Evolutionary conservation across 2,797 vertebrate genomes (phyloP).

Genomic region (Fundulus diaphanus): DNA sequence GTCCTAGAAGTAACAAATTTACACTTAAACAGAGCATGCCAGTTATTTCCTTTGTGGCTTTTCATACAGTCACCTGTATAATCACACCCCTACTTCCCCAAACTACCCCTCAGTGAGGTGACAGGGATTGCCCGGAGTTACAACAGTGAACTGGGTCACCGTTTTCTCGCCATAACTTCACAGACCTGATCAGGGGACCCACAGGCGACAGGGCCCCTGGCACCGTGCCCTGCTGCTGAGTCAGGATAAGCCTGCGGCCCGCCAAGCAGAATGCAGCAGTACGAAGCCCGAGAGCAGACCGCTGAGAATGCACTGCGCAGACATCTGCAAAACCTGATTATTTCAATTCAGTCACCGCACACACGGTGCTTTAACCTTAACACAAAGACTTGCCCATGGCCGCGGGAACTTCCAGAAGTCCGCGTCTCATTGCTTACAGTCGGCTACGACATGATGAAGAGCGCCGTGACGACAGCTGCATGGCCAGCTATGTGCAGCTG

Average conservation of each 20-base stretch:
- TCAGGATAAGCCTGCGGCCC: slow-evolving; percentile 70
- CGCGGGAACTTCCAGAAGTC: slow-evolving; percentile 17
- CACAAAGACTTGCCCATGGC: slow-evolving; percentile 28
- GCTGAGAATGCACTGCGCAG: slow-evolving; percentile 70
- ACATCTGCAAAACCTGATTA: slow-evolving; percentile 60
- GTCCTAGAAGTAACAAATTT: slow-evolving; percentile 18
- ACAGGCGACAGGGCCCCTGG: slow-evolving; percentile 67
- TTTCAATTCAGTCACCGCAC: slow-evolving; percentile 56
- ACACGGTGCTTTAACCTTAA: slow-evolving; percentile 55
- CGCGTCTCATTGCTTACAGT: slow-evolving; percentile 17
- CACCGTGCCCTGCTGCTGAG: slow-evolving; percentile 75
- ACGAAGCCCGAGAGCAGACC: slow-evolving; percentile 56
- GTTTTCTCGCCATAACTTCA: slow-evolving; percentile 54
- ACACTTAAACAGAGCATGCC: slow-evolving; percentile 32
- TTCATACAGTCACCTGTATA: slow-evolving; percentile 35
- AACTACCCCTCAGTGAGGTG: slow-evolving; percentile 33
- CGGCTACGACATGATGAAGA: slow-evolving; percentile 32
- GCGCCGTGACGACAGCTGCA: slow-evolving; percentile 28
- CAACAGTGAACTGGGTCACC: slow-evolving; percentile 64
- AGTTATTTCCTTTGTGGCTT: slow-evolving; percentile 30
- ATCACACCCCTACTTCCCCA: slow-evolving; percentile 31
- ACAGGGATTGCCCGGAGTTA: slow-evolving; percentile 41
- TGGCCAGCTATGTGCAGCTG: slow-evolving; percentile 30
- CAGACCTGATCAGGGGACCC: slow-evolving; percentile 59
- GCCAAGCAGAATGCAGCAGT: slow-evolving; percentile 69